Base-by-base conservation (phyloP, 2,888 invertebrate genomes). In the Charanyca ferruginea region DNA sequence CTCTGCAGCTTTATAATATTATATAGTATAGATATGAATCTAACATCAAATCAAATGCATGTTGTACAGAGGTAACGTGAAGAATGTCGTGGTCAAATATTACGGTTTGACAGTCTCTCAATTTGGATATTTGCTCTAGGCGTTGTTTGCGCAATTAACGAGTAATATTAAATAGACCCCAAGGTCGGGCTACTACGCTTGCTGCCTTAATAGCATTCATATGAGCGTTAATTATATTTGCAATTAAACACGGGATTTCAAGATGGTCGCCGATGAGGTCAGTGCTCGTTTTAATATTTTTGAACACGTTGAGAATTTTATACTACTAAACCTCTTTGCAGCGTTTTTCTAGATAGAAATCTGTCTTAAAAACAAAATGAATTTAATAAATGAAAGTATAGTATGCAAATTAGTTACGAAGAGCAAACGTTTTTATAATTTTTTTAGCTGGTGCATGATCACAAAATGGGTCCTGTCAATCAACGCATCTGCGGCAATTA, bases 201-300 rank as follows among this genome's bases (percentile, higher is more conserved):
- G 72, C 74, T 78, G 76, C 74, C 66, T 77, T 75, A 80, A 74
- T 78, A 71, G 66, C 73, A 70, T 66, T 82, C 77, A 73, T 80
- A 76, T 62, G 71, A 72, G 76, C 67, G 70, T 69, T 84, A 80
- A 84, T 83, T 81, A 78, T 83, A 72, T 80, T 80, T 84, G 73
- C 78, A 78, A 79, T 75, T 82, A 77, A 77, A 75, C 68, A 67
- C 44, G 57, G 68, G 68, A 80, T 71, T 77, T 66, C 68, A 77
- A 79, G 70, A 73, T 68, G 74, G 62, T 51, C 48, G 64, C 47
- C 41, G 47, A 61, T 74, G 83, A 81, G 66, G 61, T 81, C 80
- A 81, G 49, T 35, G 47, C 49, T 60, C 32, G 35, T 41, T 52
- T 54, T 28, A 42, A 49, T n/a, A 49, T 52, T 79, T 78, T 66